A percentile compares a stretch with the other conserved stretches of the same genome.
Conservation (phyloP, 1,140 invertebrate species). For the Sycophaga agraensis region DNA sequence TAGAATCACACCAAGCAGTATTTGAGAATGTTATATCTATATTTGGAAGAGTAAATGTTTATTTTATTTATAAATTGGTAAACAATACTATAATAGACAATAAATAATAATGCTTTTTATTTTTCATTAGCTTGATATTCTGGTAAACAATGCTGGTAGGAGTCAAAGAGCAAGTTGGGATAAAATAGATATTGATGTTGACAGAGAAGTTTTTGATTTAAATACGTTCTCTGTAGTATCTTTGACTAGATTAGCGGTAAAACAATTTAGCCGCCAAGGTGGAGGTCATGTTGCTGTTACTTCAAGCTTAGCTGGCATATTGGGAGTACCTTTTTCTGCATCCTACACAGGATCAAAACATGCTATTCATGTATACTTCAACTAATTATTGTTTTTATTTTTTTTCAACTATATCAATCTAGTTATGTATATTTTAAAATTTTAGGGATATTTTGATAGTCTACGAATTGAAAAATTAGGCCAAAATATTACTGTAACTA, state of each 20-base stretch:
- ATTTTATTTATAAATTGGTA: not conserved
- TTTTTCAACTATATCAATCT: no score
- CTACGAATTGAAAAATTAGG: conserved; percentile 66
- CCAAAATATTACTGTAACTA: conserved; percentile 65
- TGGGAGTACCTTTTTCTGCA: conserved; percentile 71
- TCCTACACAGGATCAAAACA: conserved; percentile 81
- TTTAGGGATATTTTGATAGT: conserved; percentile 71
- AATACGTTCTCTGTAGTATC: conserved; percentile 79
- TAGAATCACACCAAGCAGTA: conserved; percentile 63
- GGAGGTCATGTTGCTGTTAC: conserved; percentile 73
- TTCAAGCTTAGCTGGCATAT: conserved; percentile 72
- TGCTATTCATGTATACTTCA: conserved; percentile 69
- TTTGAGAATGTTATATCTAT: conserved; percentile 70
- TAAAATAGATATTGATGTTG: conserved; percentile 73
- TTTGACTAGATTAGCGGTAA: conserved; percentile 68
- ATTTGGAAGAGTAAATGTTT: conserved; percentile 65
- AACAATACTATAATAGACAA: not conserved
- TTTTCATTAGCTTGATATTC: conserved; percentile 70
- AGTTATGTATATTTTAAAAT: not conserved
- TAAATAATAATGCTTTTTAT: conserved; percentile 8
- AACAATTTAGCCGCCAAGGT: conserved; percentile 64
- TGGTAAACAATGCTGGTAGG: conserved; percentile 81
- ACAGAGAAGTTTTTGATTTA: conserved; percentile 77
- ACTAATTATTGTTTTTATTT: no score
- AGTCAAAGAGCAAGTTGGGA: conserved; percentile 79